Base-by-base conservation (phyloP, 2,888 invertebrate species). In the Cheilosia soror region DNA sequence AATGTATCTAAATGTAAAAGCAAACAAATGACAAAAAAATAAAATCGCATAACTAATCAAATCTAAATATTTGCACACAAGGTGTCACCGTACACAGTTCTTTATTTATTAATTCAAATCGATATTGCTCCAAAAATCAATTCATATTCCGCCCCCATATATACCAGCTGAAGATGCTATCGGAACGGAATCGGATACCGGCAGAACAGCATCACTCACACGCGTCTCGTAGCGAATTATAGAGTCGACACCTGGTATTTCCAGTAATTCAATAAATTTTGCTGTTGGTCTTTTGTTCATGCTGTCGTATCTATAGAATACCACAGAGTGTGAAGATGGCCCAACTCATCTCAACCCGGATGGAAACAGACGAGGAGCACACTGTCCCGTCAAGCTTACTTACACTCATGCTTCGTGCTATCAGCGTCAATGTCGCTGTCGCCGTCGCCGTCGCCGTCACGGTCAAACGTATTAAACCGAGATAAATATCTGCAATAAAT, bases 401-500 rank as follows among this genome's bases (percentile, higher is more conserved):
- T 65, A 55, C 40, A 49, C 40, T 58, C 47, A 60, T 51, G 62
- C 25, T 62, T 44, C 51, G 37, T 33, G 15, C 49, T 63, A 49
- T 33, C 20, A 37, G 31, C 5, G 44, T 20, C 55, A 40, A 37
- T 31, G 51, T 60, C 44, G 44, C n/a, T 25, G 44, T 51, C 69
- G 65, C n/a, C n/a, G n/a, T n/a, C n/a, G n/a, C n/a, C n/a, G 47
- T 68, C 25, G 72, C 73, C 72, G 72, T 81, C 81, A 85, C 72
- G 85, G 85, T 85, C 85, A 81, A 71, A 72, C 57, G 68, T 80
- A 84, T 80, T 84, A 80, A 84, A 58, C 65, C 75, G 66, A 84
- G 84, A 84, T 84, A 80, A 84, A 69, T 53, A 84, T 85, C 85
- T 85, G 85, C 85, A 81, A 81, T 81, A 85, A 85, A 85, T 81